A percentile compares a stretch with the other conserved stretches of the same genome.
Conservation (phyloP, 2,113 vertebrate species). For the Dromaius novaehollandiae region DNA sequence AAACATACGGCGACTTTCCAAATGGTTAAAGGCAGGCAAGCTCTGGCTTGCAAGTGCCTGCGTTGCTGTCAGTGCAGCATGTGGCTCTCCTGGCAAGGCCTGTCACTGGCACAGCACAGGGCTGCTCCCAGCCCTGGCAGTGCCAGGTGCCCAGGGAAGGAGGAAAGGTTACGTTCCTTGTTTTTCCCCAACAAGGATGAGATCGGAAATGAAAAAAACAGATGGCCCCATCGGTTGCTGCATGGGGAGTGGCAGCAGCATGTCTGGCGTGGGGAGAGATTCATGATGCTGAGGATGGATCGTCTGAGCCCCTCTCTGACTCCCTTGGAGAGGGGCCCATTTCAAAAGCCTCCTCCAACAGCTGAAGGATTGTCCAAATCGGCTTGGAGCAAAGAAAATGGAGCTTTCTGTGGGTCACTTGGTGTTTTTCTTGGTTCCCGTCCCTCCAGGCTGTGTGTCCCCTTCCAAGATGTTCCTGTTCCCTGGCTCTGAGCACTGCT, state of each 20-base stretch:
- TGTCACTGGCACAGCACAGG: accelerated
- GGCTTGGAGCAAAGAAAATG: conserved; percentile 36
- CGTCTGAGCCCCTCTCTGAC: background rate
- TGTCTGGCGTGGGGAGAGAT: background rate
- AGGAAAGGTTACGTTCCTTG: background rate
- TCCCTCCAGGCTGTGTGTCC: background rate
- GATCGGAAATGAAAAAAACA: background rate
- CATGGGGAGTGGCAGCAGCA: background rate
- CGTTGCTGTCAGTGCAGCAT: background rate
- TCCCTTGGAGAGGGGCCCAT: background rate
- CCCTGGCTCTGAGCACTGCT: background rate
- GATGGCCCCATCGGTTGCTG: background rate
- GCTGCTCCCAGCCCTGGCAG: background rate
- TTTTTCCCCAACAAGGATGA: background rate
- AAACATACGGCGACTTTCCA: background rate
- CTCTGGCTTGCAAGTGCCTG: background rate
- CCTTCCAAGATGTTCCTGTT: background rate
- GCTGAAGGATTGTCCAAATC: conserved; percentile 25
- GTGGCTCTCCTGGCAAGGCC: background rate
- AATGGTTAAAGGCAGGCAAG: conserved; percentile 42
- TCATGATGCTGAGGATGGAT: background rate
- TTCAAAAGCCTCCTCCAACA: conserved; percentile 35
- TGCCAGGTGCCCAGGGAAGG: background rate
- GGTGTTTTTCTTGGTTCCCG: background rate
- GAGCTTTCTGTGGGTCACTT: conserved; percentile 41